phyloP scores from a whole-genome alignment of 1,140 invertebrate genomes.

The Magallana ariakensis region DNA sequence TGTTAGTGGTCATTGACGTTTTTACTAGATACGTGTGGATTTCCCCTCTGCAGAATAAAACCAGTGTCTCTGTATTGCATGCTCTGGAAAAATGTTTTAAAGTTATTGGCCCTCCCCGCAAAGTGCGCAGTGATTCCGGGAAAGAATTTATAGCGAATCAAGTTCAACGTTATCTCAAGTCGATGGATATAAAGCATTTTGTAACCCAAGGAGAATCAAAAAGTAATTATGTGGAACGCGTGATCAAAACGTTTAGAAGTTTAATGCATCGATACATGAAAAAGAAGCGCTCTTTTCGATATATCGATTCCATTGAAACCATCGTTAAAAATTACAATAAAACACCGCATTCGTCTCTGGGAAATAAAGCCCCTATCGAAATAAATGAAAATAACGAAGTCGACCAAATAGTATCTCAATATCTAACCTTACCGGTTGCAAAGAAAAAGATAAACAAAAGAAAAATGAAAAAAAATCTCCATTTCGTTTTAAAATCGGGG shows the following conservation, averaged over 20 bases:
- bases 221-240: constrained; percentile 30
- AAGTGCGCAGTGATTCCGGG: constrained; percentile 27
- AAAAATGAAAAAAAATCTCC: not conserved
- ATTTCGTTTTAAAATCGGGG: constrained; percentile 4
- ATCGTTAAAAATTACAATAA: constrained; percentile 43
- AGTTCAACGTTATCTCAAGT: not conserved
- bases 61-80: constrained; percentile 22
- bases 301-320: constrained; percentile 30
- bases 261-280: constrained; percentile 27
- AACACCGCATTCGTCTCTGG: constrained; percentile 30
- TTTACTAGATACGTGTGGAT: constrained; percentile 52
- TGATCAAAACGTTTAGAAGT: constrained; percentile 39
- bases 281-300: constrained; percentile 7
- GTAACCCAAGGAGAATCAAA: constrained; percentile 19
- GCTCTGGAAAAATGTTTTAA: constrained; percentile 15
- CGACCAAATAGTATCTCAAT: not conserved
- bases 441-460: not conserved
- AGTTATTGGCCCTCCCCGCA: not conserved
- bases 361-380: constrained; percentile 32
- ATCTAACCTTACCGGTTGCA: not conserved
- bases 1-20: constrained; percentile 48
- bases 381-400: constrained; percentile 24
- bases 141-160: constrained; percentile 23
- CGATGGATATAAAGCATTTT: constrained; percentile 42
- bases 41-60: constrained; percentile 40